Evolutionary conservation across 2,797 vertebrate species (phyloP).

Genomic region (Gephyroberyx darwinii): DNA sequence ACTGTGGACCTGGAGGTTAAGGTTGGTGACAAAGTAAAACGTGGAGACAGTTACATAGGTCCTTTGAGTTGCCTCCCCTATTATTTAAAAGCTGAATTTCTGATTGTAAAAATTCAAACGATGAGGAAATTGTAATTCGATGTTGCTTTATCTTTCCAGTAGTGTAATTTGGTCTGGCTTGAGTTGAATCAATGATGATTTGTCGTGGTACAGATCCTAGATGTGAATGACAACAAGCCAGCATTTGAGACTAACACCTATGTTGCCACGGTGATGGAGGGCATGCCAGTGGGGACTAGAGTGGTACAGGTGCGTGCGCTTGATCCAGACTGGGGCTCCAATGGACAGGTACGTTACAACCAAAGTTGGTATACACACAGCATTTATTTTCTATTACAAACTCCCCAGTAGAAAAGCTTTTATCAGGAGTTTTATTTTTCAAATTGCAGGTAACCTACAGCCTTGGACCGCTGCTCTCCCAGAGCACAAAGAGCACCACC

Average conservation of each 20-base stretch:
- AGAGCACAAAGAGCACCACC: conserved; percentile 27
- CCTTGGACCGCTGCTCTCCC: conserved; percentile 79
- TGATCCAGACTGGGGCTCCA: conserved; percentile 93
- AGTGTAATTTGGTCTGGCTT: not conserved
- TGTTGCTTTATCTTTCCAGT: not conserved
- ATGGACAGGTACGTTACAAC: conserved; percentile 89
- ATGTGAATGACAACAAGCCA: conserved; percentile 94
- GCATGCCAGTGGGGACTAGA: conserved; percentile 88
- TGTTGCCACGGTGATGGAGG: conserved; percentile 92
- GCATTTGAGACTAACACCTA: conserved; percentile 91
- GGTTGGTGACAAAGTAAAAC: conserved; percentile 65
- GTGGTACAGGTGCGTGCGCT: conserved; percentile 92
- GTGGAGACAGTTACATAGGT: not conserved
- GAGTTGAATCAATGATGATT: not conserved
- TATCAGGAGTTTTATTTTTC: not conserved
- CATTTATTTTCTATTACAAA: not conserved
- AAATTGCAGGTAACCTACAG: conserved; percentile 86
- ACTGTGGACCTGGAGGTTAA: conserved; percentile 94
- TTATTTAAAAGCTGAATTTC: not conserved
- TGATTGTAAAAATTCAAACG: not conserved
- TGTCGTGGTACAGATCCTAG: conserved; percentile 78
- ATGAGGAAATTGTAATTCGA: not conserved
- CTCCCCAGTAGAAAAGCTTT: not conserved
- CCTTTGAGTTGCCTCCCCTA: not conserved
- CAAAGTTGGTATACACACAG: conserved; percentile 30